A percentile compares a stretch with the other conserved stretches of the same genome.
Conservation (phyloP, 2,797 vertebrate species). For the Arnoldichthys spilopterus region DNA sequence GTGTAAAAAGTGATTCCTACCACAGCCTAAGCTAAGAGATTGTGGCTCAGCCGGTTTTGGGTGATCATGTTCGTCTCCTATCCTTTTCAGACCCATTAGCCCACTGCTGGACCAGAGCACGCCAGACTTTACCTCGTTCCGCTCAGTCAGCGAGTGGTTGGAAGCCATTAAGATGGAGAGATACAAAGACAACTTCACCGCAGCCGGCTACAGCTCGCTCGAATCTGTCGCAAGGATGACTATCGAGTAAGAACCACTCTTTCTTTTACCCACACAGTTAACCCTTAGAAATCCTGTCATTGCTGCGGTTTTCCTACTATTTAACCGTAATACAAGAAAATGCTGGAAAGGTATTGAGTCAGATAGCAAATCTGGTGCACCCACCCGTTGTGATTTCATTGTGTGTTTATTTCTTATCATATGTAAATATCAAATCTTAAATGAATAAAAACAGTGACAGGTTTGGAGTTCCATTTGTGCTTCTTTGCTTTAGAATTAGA, state of each 20-base stretch:
- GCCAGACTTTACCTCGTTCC: slow-evolving; percentile 94
- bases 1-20: not conserved
- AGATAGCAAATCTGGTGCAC: no score
- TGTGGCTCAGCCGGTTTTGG: not conserved
- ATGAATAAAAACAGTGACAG: no score
- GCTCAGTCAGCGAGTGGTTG: slow-evolving; percentile 97
- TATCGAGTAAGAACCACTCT: slow-evolving; percentile 88
- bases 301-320: not conserved
- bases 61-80: slow-evolving; percentile 23
- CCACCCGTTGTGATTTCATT: no score
- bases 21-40: not conserved
- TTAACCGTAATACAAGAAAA: no score
- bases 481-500: no score
- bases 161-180: slow-evolving; percentile 99
- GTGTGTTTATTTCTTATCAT: no score
- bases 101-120: slow-evolving; percentile 98
- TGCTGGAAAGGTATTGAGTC: no score
- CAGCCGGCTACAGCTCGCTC: slow-evolving; percentile 95
- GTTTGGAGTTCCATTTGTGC: no score
- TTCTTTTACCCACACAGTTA: not conserved
- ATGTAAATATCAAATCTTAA: no score
- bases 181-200: slow-evolving; percentile 98
- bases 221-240: slow-evolving; percentile 98
- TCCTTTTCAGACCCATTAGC: slow-evolving; percentile 88
- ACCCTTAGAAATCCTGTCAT: no score